Percentiles rank a stretch among this genome's conserved stretches.
Evolutionary conservation across 2,113 vertebrate species (phyloP).

Genomic region (Bubo blakistoni): DNA sequence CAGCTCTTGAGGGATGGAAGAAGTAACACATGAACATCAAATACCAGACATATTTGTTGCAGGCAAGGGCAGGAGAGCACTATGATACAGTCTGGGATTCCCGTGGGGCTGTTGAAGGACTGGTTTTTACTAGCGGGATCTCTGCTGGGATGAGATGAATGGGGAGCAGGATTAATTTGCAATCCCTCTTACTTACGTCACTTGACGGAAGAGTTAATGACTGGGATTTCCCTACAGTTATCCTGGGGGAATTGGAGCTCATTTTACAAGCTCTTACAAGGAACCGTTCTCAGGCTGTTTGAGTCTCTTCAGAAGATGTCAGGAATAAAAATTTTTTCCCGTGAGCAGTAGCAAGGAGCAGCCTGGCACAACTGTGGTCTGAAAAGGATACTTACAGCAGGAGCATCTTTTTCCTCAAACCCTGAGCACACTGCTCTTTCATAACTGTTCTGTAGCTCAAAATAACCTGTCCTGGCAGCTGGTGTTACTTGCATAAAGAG

Average conservation of each 20-base stretch:
- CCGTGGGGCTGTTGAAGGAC: not conserved
- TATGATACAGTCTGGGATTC: not conserved
- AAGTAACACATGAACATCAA: not conserved
- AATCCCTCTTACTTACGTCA: slow-evolving; percentile 31
- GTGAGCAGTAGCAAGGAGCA: not conserved
- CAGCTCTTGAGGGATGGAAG: not conserved
- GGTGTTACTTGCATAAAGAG: slow-evolving; percentile 71
- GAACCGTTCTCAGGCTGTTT: slow-evolving; percentile 10
- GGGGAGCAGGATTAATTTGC: slow-evolving; percentile 45
- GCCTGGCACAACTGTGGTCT: not conserved
- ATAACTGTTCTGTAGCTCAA: slow-evolving; percentile 46
- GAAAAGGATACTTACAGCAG: slow-evolving; percentile 30
- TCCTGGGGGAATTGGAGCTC: slow-evolving; percentile 20
- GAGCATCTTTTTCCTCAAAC: slow-evolving; percentile 40
- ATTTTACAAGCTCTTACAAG: not conserved
- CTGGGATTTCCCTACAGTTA: slow-evolving; percentile 56
- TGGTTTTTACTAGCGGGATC: not conserved
- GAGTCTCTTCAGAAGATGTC: not conserved
- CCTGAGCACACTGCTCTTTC: slow-evolving; percentile 32
- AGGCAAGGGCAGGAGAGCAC: not conserved
- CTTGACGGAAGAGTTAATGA: slow-evolving; percentile 25
- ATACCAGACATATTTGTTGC: not conserved
- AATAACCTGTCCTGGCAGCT: slow-evolving; percentile 60
- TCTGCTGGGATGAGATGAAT: slow-evolving; percentile 21
- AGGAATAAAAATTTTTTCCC: not conserved